Evolutionary conservation across 2,113 vertebrate genomes (phyloP).

Genomic region (Periophthalmus modestus): DNA sequence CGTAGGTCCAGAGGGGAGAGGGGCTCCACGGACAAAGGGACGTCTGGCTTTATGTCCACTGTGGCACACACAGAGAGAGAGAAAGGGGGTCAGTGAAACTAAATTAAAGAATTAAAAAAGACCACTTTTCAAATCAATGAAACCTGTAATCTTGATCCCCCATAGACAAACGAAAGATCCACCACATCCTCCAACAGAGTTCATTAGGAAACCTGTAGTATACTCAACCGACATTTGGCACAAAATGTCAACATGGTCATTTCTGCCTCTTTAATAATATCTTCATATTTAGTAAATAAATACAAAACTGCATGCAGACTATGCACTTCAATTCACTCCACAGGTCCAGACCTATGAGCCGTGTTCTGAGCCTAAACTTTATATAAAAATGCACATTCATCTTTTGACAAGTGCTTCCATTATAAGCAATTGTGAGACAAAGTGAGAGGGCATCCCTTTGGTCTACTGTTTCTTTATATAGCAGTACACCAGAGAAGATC

Average conservation of each 20-base stretch:
- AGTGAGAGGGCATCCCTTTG: slow-evolving; percentile 87
- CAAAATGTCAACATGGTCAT: slow-evolving; percentile 48
- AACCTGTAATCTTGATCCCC: slow-evolving; percentile 62
- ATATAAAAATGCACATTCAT: slow-evolving; percentile 82
- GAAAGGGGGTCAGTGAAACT: slow-evolving; percentile 7
- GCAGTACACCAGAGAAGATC: slow-evolving; percentile 87
- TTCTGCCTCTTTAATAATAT: slow-evolving; percentile 60
- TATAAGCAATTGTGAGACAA: slow-evolving; percentile 88
- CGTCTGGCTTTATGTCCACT: slow-evolving; percentile 92
- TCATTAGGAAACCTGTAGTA: slow-evolving; percentile 48
- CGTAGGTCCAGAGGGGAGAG: slow-evolving; percentile 90
- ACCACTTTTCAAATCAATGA: slow-evolving; percentile 29
- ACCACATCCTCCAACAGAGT: slow-evolving; percentile 40
- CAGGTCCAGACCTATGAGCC: slow-evolving; percentile 16
- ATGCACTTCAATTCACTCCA: slow-evolving; percentile 16
- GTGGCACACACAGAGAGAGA: slow-evolving; percentile 14
- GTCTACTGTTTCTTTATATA: slow-evolving; percentile 88
- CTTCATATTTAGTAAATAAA: slow-evolving; percentile 58
- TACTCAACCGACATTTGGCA: slow-evolving; percentile 61
- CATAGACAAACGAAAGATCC: slow-evolving; percentile 61
- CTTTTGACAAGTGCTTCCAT: slow-evolving; percentile 84
- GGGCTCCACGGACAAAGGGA: slow-evolving; percentile 84
- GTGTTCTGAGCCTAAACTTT: slow-evolving; percentile 75
- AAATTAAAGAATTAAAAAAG: not conserved
- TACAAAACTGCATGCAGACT: slow-evolving; percentile 28